phyloP scores from a whole-genome alignment of 2,797 vertebrate species.

The Petrocephalus schoutedeni region DNA sequence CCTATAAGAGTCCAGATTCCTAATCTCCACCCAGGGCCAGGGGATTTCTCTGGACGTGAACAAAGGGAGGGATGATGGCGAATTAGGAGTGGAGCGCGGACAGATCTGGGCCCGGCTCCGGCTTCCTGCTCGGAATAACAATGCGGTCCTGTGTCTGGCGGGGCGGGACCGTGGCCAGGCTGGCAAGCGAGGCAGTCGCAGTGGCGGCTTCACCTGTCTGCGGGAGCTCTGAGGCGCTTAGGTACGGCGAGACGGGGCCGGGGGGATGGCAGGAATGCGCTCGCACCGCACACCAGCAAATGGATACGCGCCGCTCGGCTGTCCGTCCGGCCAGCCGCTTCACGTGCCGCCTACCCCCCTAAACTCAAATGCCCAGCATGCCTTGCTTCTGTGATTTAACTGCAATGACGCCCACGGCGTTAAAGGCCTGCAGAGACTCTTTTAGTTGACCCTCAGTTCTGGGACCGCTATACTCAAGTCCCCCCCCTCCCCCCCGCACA shows the following conservation, averaged over 20 bases:
- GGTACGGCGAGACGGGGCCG: background rate
- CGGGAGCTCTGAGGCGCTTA: background rate
- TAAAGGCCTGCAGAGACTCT: conserved; percentile 54
- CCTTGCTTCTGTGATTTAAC: conserved; percentile 51
- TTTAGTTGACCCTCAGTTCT: conserved; percentile 45
- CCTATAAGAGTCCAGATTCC: background rate
- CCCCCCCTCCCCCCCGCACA: background rate
- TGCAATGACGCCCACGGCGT: conserved; percentile 47
- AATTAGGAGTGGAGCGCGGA: conserved; percentile 44
- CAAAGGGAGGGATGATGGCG: conserved; percentile 54
- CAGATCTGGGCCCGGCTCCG: conserved; percentile 55
- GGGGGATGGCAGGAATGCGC: background rate
- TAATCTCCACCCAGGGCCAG: background rate
- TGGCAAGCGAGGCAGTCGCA: conserved; percentile 8
- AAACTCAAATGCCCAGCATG: conserved; percentile 33
- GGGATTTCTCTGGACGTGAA: conserved; percentile 21
- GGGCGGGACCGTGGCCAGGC: conserved; percentile 37
- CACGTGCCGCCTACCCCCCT: background rate
- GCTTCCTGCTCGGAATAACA: conserved; percentile 60
- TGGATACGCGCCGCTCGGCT: background rate
- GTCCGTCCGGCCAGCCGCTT: background rate
- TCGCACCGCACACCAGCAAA: background rate
- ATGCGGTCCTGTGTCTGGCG: conserved; percentile 54
- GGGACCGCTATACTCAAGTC: conserved; percentile 43
- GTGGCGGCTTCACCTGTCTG: background rate